These are phyloP conservation scores for Chiloscyllium plagiosum DNA, from an alignment of 2,113 vertebrate species.

Conservation along the genomic window DNA sequence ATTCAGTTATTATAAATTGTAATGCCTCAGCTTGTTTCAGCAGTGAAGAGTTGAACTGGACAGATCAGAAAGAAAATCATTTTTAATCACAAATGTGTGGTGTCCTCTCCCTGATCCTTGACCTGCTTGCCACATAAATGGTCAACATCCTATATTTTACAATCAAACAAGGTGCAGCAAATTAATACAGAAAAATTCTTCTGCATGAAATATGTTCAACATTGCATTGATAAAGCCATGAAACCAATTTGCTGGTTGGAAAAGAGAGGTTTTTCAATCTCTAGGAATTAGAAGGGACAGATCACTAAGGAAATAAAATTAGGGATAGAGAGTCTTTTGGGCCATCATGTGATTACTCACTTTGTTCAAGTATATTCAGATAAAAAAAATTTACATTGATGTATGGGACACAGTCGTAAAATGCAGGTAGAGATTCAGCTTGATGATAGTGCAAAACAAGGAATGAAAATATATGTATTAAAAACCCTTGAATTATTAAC, in stretches of 20 bases:
- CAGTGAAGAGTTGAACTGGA: not conserved
- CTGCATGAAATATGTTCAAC: not conserved
- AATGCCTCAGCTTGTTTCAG: not conserved
- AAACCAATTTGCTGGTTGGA: not conserved
- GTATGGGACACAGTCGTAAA: not conserved
- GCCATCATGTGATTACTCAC: not conserved
- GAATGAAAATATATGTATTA: not conserved
- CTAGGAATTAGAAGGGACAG: not conserved
- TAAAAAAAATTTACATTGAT: not conserved
- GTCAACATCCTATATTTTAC: not conserved
- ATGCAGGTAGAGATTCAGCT: not conserved
- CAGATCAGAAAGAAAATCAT: not conserved
- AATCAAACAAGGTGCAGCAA: not conserved
- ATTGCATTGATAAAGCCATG: not conserved
- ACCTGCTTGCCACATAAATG: not conserved
- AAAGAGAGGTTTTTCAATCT: not conserved
- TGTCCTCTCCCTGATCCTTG: not conserved
- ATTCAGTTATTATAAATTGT: not conserved
- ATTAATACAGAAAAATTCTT: not conserved
- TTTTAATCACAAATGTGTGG: not conserved
- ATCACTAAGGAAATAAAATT: not conserved
- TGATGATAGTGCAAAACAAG: not conserved
- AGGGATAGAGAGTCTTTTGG: not conserved
- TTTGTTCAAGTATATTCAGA: not conserved
- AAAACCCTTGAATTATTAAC: not conserved